Percentiles rank a stretch among this genome's conserved stretches.
Evolutionary conservation across 2,888 invertebrate genomes (phyloP).

Genomic region (Cephonodes hylas): DNA sequence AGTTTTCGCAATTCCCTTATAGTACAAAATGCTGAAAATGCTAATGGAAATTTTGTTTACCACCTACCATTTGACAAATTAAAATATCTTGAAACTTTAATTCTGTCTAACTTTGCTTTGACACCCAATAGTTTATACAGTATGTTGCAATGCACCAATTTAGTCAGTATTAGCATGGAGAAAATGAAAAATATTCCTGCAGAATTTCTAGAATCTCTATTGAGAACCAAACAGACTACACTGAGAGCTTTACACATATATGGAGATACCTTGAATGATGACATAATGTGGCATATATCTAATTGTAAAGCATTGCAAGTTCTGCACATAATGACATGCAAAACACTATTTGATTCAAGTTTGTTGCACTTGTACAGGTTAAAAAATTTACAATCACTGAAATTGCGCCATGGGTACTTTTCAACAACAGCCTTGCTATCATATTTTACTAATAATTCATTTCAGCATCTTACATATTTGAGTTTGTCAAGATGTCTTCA

Average conservation of each 20-base stretch:
- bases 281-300: slow-evolving; percentile 69
- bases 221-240: slow-evolving; percentile 64
- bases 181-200: slow-evolving; percentile 79
- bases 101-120: slow-evolving; percentile 75
- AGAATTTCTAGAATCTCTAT: slow-evolving; percentile 71
- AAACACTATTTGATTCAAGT: slow-evolving; percentile 77
- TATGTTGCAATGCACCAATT: slow-evolving; percentile 71
- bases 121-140: slow-evolving; percentile 72
- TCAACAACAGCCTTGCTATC: slow-evolving; percentile 72
- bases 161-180: slow-evolving; percentile 77
- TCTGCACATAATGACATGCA: slow-evolving; percentile 77
- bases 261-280: slow-evolving; percentile 77
- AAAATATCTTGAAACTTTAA: slow-evolving; percentile 66
- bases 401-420: slow-evolving; percentile 77
- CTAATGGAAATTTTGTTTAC: slow-evolving; percentile 74
- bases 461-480: slow-evolving; percentile 69
- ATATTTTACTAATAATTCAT: slow-evolving; percentile 74
- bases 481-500: slow-evolving; percentile 75
- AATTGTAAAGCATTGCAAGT: slow-evolving; percentile 68
- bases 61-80: slow-evolving; percentile 75
- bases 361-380: slow-evolving; percentile 68
- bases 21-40: slow-evolving; percentile 69
- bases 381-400: slow-evolving; percentile 71
- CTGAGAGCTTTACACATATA: slow-evolving; percentile 72
- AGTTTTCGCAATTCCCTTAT: slow-evolving; percentile 78